Base-by-base conservation (phyloP, 2,797 vertebrate species). In the Carapus acus region DNA sequence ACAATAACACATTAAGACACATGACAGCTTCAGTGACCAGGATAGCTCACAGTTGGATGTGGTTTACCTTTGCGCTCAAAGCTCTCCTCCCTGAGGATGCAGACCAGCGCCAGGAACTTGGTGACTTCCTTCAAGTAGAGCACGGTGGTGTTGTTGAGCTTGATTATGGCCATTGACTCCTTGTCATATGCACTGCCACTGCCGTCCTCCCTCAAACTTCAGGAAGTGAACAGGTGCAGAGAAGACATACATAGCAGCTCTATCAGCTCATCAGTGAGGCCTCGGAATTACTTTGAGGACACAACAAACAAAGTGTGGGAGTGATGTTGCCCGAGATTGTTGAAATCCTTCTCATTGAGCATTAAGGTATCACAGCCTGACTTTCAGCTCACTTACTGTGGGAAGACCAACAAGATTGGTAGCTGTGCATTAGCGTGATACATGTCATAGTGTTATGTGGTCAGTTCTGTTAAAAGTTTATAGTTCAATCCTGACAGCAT, bases 121-220 rank as follows among this genome's bases (percentile, higher is more conserved):
- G 96, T 99, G 83, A 99, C 96, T 87, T 99, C 96, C 82, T 99
- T 98, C 85, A 99, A 90, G 86, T 99, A 99, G 54, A 99, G 89
- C 79, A 99, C 96, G 2, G 96, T 99, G 82, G 96, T 99, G 81
- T 99, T 99, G 88, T 99, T 99, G 72, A 99, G 93, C 83, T 97
- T 98, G 85, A 99, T 99, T 87, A 99, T 99, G 67, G 96, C 96
- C 95, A 98, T 96, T 63, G 96, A 99, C 77, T 99, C 96, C 79
- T 97, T 98, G 84, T 99, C 96, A 51, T 99, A 99, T 46, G 96
- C 96, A 41, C 94, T 97, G 78, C 95, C 94, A 63, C 91, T 95
- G 71, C 96, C 94, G 61, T 99, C 95, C 84, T 96, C 95, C 76
- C 93, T 96, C 79, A 99, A 88, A 69, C 96, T 99, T 65, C 20